Conservation (phyloP, 2,888 invertebrate genomes). For the Litoditis marina region DNA sequence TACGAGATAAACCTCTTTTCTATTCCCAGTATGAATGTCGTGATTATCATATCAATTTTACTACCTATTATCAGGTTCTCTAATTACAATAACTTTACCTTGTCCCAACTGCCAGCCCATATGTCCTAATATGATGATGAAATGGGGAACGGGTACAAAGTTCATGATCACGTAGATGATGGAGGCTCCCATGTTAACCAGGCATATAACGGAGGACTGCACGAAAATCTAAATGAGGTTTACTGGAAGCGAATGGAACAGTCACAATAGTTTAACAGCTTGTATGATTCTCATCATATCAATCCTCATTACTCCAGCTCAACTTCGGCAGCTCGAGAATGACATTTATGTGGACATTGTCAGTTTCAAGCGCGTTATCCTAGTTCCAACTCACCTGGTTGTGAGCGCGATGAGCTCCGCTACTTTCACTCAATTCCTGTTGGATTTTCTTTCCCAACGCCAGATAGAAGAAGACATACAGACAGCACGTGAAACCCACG, state of each 20-base stretch:
- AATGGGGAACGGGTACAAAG: background rate
- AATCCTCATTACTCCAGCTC: no score
- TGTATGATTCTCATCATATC: no score
- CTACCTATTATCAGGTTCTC: no score
- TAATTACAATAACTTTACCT: no score
- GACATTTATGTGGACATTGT: no score
- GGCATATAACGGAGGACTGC: conserved; percentile 7
- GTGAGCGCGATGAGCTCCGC: background rate
- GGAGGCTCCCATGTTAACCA: conserved; percentile 7
- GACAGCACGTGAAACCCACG: background rate
- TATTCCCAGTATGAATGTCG: no score
- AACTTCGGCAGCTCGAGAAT: no score
- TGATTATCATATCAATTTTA: no score
- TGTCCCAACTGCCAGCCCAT: conserved; percentile 7
- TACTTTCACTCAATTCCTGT: background rate
- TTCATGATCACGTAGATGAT: conserved; percentile 10
- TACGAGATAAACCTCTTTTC: no score
- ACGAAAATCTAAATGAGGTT: conserved; percentile 7
- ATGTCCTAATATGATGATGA: conserved; percentile 8
- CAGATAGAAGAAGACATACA: background rate
- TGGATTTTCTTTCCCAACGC: background rate
- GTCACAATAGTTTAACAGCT: no score
- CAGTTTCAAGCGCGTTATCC: no score
- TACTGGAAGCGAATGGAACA: background rate
- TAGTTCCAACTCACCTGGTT: no score